Base-by-base conservation (phyloP, 2,797 vertebrate genomes). In the Serranus cabrilla region DNA sequence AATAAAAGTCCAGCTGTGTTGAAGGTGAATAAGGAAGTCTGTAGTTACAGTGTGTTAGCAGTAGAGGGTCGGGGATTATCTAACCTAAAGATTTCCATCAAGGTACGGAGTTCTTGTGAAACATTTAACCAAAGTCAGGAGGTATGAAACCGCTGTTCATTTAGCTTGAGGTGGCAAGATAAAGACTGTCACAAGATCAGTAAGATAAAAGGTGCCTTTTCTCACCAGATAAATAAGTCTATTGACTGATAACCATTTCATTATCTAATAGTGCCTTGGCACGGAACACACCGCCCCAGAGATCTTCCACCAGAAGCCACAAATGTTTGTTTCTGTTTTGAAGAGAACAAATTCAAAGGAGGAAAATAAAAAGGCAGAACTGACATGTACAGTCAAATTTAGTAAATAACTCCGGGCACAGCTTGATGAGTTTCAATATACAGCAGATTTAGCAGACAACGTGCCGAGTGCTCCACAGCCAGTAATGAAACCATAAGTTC, bases 161-260 rank as follows among this genome's bases (percentile, higher is more conserved):
- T 81, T 84, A 68, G 92, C 93, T 91, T 64, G 83, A 86, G 90
- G 92, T 86, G 68, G 81, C 27, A 45, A 67, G 87, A 88, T 89
- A 76, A 86, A 89, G 72, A 60, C 21, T 21, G 51, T 94, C 93
- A 94, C 86, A 92, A 91, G 93, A 86, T 83, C 82, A 50, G 21
- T 42, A 59, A 74, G 68, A 85, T 71, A 88, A 65, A 90, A 85
- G 81, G 85, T 91, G 84, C 80, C 86, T 88, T 89, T 91, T 82
- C 88, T 79, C 74, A 67, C 10, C 67, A 59, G 57, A 92, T 82
- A 90, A 93, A 89, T 86, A 83, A 80, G 60, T 63, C 88, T 73
- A 81, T 91, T 93, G 81, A 90, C 63, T 56, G 37, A 79, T 63
- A 71, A 69, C 47, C 20, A 46, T 42, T 55, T 20, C 27, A 70